Evolutionary conservation across 1,140 invertebrate genomes (phyloP).

Genomic region (Drosophila mojavensis): DNA sequence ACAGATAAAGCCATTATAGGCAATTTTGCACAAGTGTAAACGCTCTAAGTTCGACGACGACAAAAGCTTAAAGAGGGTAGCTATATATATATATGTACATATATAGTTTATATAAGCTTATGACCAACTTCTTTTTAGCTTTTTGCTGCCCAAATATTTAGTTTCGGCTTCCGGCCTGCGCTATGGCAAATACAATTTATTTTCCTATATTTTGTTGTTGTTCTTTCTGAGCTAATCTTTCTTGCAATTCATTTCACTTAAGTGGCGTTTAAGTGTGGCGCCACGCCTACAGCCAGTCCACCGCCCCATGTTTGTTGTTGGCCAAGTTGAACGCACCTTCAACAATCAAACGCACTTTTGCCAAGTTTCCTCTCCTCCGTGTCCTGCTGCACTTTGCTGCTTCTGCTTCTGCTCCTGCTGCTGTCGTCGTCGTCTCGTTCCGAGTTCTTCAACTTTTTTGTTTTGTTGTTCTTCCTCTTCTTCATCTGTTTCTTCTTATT

Average conservation of each 20-base stretch:
- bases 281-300: conserved; percentile 28
- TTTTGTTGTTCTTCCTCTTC: conserved; percentile 3
- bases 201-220: neutral
- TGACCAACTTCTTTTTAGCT: neutral
- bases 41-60: too few relatives aligned
- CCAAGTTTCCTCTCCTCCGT: conserved; percentile 2
- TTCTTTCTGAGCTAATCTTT: conserved; percentile 23
- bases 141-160: neutral
- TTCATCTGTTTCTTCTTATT: conserved; percentile 8
- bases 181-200: conserved; percentile 18
- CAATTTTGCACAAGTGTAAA: neutral
- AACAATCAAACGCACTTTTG: conserved; percentile 12
- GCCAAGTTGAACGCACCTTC: conserved; percentile 41
- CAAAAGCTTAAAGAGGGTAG: neutral
- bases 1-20: neutral
- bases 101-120: neutral
- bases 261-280: conserved; percentile 60
- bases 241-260: conserved; percentile 75
- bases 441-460: conserved; percentile 3
- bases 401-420: neutral
- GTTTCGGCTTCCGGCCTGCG: neutral
- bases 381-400: conserved; percentile 7
- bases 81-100: neutral
- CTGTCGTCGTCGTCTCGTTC: neutral
- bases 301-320: conserved; percentile 41